Base-by-base conservation (phyloP, 2,888 invertebrate species). In the Aphelenchoides bicaudatus region DNA sequence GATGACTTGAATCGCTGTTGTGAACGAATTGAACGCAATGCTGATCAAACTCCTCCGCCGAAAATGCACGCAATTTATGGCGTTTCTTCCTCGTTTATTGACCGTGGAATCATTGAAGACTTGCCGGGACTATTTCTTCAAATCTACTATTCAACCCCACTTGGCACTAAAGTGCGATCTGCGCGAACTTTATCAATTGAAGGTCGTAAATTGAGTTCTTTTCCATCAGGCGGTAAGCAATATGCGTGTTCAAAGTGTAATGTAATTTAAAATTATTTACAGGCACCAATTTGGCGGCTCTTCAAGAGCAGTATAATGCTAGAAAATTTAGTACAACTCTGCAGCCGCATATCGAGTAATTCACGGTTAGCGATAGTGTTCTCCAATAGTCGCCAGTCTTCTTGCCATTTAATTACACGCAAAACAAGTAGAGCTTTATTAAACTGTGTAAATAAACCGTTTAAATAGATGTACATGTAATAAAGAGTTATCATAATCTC, bases 161-260 rank as follows among this genome's bases (percentile, higher is more conserved):
- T 53, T n/a, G 47, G 46, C 21, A 39, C 30, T 16, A 61, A 59
- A 19, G 50, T 58, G 39, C 51, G 67, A 10, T 55, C 58, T 2
- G 53, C 53, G 39, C 58, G 67, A 4, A 67, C 67, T 25, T 37
- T 67, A 19, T 67, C 66, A 56, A 67, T 67, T 46, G 67, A 67
- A 38, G 67, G 67, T n/a, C 58, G 67, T n/a, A 67, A 67, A 27
- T 37, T 67, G 48, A 59, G 59, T 28, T 68, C 63, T 27, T 58
- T 63, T 25, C 56, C 28, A 3, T 21, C 21, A 30, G 37, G 27
- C 13, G 21, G 31, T 21, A 48, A 27, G 39, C n/a, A 10, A 10
- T 30, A 46, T 37, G 38, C 19, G 16, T 37, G 43, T 10, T 10
- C n/a, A n/a, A n/a, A n/a, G n/a, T n/a, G n/a, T n/a, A n/a, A n/a